Evolutionary conservation across 2,888 invertebrate species (phyloP), one percentile per base, ranked within the genome.

Genomic region (Drosophila mimica): DNA sequence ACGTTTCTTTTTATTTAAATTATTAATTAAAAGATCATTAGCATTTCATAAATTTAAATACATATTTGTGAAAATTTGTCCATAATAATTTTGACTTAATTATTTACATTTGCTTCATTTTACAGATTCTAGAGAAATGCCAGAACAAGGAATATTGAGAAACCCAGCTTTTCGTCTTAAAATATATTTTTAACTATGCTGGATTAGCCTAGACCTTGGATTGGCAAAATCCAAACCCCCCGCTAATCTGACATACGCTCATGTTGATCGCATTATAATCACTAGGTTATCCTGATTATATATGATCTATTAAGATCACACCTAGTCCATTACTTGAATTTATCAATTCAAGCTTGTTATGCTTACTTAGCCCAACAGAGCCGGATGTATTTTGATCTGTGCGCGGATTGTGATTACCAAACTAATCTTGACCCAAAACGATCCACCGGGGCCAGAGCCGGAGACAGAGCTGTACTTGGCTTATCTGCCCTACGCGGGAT

Each of bases 261-360:
- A 43, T 13, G 54, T 64, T 63, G 59, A 67, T 76, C 76, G n/a
- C 34, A 11, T 31, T 49, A 0, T 70, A 54, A 66, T 67, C 62
- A 51, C 40, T 33, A 9, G 25, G 31, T 74, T 34, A 65, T 40
- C 75, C 54, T 30, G 63, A 25, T 59, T 56, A 58, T 40, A 43
- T 53, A 40, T 61, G 58, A 74, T 74, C 73, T 66, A 79, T 82
- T 25, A 62, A 68, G 76, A 79, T 81, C 79, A 74, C 83, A 85
- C 86, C 81, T 86, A 83, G 86, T 74, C 83, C 81, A 76, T 74
- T 58, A 61, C 56, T 54, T 57, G 66, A 72, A 74, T 53, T 74
- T 78, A 77, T 81, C 71, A 67, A 63, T 54, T 51, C 48, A 51
- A 36, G 57, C 40, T 56, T 48, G 66, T 52, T n/a, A 56, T 46